Conservation (phyloP, 2,888 invertebrate genomes). For the Calephelis perditalis region DNA sequence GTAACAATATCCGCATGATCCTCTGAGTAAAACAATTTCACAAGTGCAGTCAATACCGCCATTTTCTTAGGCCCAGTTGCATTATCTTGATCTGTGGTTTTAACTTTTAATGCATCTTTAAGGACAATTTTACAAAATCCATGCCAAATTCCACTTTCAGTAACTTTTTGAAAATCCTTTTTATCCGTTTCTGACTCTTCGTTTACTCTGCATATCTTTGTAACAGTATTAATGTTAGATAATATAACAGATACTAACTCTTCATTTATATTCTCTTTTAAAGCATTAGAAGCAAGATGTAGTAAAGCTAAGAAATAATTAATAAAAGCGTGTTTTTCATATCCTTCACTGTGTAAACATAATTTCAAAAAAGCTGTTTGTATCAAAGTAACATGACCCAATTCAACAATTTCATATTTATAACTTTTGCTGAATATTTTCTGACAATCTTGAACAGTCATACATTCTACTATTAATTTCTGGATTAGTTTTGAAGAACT, state of each 20-base stretch:
- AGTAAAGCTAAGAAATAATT: constrained; percentile 77
- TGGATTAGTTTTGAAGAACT: constrained; percentile 78
- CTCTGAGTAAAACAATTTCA: constrained; percentile 73
- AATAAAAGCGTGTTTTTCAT: constrained; percentile 58
- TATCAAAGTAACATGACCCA: constrained; percentile 76
- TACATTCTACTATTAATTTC: constrained; percentile 78
- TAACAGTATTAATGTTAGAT: constrained; percentile 47
- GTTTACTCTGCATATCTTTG: constrained; percentile 50
- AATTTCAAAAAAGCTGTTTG: constrained; percentile 75
- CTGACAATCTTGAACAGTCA: constrained; percentile 75
- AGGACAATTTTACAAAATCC: constrained; percentile 81
- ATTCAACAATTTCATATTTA: constrained; percentile 80
- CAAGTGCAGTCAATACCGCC: constrained; percentile 72
- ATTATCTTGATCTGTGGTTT: constrained; percentile 47
- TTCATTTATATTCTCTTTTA: constrained; percentile 59
- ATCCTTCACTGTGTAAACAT: constrained; percentile 44
- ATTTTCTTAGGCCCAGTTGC: constrained; percentile 69
- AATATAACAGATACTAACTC: constrained; percentile 41
- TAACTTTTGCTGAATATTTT: constrained; percentile 78
- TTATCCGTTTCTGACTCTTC: constrained; percentile 39
- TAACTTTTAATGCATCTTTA: constrained; percentile 80
- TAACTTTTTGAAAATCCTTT: constrained; percentile 56
- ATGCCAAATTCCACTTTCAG: constrained; percentile 73
- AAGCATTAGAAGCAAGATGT: constrained; percentile 65
- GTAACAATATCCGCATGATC: constrained; percentile 69